These are phyloP conservation scores for Dicaeum eximium DNA, from an alignment of 2,113 vertebrate genomes.

Conservation along the genomic window DNA sequence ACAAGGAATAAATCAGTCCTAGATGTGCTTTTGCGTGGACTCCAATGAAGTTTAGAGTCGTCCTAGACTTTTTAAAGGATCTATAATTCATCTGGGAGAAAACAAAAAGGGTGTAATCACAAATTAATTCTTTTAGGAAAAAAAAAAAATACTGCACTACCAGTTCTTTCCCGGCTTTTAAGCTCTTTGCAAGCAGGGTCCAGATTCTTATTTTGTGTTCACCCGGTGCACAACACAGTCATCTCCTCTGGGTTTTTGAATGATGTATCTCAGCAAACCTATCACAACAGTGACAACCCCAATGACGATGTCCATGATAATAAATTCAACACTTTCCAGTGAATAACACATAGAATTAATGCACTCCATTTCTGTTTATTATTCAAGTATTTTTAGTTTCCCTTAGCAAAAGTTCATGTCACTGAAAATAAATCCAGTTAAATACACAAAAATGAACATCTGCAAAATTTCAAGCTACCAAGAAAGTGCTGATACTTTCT, in stretches of 20 bases:
- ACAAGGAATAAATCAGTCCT: not conserved
- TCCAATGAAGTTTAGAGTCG: not conserved
- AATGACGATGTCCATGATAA: not conserved
- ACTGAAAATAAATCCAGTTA: slow-evolving; percentile 3
- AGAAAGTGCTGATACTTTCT: not conserved
- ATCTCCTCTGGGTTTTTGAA: not conserved
- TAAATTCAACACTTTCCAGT: slow-evolving; percentile 26
- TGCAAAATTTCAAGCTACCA: not conserved
- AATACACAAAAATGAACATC: slow-evolving; percentile 27
- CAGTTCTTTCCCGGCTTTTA: not conserved
- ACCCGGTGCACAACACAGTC: not conserved
- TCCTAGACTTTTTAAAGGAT: not conserved
- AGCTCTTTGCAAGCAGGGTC: not conserved
- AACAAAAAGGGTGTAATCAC: slow-evolving; percentile 10
- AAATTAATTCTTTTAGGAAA: not conserved
- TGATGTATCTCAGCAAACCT: not conserved
- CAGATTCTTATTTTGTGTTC: not conserved
- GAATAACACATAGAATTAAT: slow-evolving; percentile 30
- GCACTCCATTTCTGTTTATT: slow-evolving; percentile 11
- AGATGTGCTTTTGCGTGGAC: not conserved
- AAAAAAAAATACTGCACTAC: not conserved
- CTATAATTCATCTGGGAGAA: slow-evolving; percentile 15
- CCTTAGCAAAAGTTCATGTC: slow-evolving; percentile 30
- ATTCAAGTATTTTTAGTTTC: slow-evolving; percentile 35
- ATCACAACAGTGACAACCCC: not conserved